Evolutionary conservation across 2,113 vertebrate species (phyloP).

Genomic region (Zeus faber): DNA sequence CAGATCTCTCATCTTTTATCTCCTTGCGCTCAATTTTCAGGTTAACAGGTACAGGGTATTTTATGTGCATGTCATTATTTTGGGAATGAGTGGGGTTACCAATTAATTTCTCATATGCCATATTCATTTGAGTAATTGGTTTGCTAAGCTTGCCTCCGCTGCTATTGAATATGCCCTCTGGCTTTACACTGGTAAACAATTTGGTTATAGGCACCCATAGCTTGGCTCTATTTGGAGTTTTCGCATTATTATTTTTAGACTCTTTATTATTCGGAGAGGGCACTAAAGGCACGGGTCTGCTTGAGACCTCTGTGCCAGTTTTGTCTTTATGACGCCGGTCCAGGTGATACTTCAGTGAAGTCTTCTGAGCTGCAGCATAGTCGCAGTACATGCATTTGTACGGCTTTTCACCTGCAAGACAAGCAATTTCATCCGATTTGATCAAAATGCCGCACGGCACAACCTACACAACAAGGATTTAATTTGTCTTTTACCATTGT

Average conservation of each 20-base stretch:
- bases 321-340: constrained; percentile 92
- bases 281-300: constrained; percentile 37
- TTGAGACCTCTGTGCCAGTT: constrained; percentile 62
- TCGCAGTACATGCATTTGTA: constrained; percentile 95
- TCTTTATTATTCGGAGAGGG: constrained; percentile 41
- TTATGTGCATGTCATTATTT: constrained; percentile 17
- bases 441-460: background rate
- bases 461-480: background rate
- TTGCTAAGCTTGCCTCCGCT: constrained; percentile 11
- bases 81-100: constrained; percentile 22
- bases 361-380: constrained; percentile 96
- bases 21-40: constrained; percentile 51
- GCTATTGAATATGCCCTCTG: constrained; percentile 29
- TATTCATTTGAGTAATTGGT: constrained; percentile 26
- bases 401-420: constrained; percentile 90
- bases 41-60: constrained; percentile 43
- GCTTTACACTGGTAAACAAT: constrained; percentile 1
- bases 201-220: constrained; percentile 48
- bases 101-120: constrained; percentile 31
- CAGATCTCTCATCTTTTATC: constrained; percentile 45
- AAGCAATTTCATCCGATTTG: background rate
- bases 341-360: constrained; percentile 91
- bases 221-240: constrained; percentile 68
- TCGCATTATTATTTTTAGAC: constrained; percentile 28
- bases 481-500: constrained; percentile 16